phyloP scores from a whole-genome alignment of 2,888 invertebrate genomes.

The Aleiodes testaceus region DNA sequence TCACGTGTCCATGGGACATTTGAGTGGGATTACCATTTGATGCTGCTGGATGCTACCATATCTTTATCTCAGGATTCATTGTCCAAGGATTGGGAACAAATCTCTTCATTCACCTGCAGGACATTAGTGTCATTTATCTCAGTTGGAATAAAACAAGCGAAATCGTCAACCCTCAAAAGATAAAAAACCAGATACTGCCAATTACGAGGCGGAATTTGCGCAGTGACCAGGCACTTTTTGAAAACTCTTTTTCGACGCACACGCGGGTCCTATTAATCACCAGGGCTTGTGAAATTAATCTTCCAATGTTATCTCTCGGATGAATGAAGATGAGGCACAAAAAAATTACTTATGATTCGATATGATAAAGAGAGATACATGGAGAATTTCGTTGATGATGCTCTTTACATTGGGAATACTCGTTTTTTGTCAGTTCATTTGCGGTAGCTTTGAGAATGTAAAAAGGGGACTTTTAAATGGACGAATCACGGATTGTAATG shows the following conservation, averaged over 20 bases:
- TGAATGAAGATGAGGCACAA: not conserved
- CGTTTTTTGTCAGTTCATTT: no score
- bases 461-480: no score
- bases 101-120: constrained; percentile 22
- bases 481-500: no score
- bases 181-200: constrained; percentile 5
- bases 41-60: not conserved
- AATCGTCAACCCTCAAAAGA: constrained; percentile 6
- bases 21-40: constrained; percentile 58
- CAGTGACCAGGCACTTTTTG: constrained; percentile 5
- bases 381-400: no score
- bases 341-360: no score
- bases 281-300: not conserved
- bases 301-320: not conserved
- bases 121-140: constrained; percentile 1
- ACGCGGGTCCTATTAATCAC: not conserved
- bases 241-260: not conserved
- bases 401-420: no score
- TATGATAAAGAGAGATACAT: no score
- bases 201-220: constrained; percentile 1
- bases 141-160: not conserved
- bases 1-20: constrained; percentile 63
- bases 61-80: constrained; percentile 20
- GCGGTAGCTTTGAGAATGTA: no score
- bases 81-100: constrained; percentile 3